Base-by-base conservation (phyloP, 23 tunicate genomes). In the Styela clava region DNA sequence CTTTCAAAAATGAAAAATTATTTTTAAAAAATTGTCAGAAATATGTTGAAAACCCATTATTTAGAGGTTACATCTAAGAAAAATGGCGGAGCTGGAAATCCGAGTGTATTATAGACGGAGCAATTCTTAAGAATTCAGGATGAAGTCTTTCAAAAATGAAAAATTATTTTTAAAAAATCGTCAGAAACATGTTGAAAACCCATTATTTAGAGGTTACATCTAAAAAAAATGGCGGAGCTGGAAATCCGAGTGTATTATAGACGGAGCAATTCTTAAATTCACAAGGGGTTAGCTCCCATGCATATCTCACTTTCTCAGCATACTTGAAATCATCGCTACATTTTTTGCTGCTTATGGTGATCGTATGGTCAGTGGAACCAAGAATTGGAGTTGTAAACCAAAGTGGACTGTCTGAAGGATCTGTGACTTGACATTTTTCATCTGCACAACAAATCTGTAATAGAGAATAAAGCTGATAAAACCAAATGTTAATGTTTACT, bases 91-190 rank as follows among this genome's bases (percentile, higher is more conserved):
- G 76, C 93, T n/a, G 93, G 93, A 24, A 82, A 61, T n/a, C 79
- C 84, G 2, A 33, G 44, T n/a, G 69, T 74, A 72, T 83, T 88
- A 62, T 88, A 88, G 24, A 88, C 87, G 18, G 82, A 82, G 68
- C 95, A 89, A 32, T 85, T 63, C 73, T 89, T 89, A 36, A 89
- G n/a, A n/a, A n/a, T n/a, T n/a, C n/a, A n/a, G n/a, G n/a, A n/a
- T n/a, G n/a, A n/a, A n/a, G n/a, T n/a, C n/a, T n/a, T n/a, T n/a
- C n/a, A n/a, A n/a, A n/a, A n/a, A n/a, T n/a, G n/a, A n/a, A n/a
- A n/a, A n/a, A n/a, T n/a, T n/a, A n/a, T n/a, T n/a, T n/a, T n/a
- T n/a, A n/a, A n/a, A n/a, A n/a, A n/a, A n/a, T n/a, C n/a, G n/a
- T n/a, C n/a, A n/a, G n/a, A n/a, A n/a, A n/a, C n/a, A n/a, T n/a